A percentile compares a stretch with the other conserved stretches of the same genome.
These are phyloP conservation scores for Peromyscus leucopus DNA, from an alignment of 2,113 vertebrate genomes.

Conservation along the genomic window DNA sequence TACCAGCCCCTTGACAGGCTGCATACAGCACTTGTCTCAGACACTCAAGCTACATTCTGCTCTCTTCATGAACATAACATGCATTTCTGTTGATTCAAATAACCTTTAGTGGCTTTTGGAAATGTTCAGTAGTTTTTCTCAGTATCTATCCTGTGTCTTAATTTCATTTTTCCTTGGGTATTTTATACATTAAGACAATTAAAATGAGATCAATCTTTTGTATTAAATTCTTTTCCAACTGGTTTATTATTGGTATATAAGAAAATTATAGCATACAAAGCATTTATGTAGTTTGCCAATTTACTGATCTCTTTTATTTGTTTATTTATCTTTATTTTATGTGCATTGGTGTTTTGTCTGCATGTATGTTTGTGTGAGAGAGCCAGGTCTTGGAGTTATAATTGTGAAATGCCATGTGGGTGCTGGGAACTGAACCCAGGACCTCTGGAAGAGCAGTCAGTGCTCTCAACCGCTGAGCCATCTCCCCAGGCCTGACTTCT, in stretches of 20 bases:
- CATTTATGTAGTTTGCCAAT: background rate
- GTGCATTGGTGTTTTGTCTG: too few species aligned
- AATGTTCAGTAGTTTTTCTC: background rate
- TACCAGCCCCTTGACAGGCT: background rate
- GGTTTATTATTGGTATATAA: background rate
- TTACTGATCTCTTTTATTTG: background rate
- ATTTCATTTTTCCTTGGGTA: background rate
- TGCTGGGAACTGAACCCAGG: background rate
- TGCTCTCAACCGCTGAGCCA: background rate
- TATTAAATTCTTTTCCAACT: slow-evolving; percentile 25
- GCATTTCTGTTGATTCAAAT: background rate
- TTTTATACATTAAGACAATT: slow-evolving; percentile 36
- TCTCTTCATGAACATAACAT: background rate
- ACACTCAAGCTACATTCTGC: background rate
- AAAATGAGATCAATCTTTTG: background rate
- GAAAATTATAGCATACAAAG: slow-evolving; percentile 4
- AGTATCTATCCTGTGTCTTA: background rate
- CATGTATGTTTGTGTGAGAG: too few species aligned
- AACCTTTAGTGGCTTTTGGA: background rate
- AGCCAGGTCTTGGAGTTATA: background rate
- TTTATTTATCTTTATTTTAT: too few species aligned
- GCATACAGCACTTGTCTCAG: background rate
- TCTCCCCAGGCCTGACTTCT: background rate
- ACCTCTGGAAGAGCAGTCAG: background rate
- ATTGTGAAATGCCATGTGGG: background rate